Conservation (phyloP, 2,113 vertebrate genomes). For the Corynorhinus townsendii region DNA sequence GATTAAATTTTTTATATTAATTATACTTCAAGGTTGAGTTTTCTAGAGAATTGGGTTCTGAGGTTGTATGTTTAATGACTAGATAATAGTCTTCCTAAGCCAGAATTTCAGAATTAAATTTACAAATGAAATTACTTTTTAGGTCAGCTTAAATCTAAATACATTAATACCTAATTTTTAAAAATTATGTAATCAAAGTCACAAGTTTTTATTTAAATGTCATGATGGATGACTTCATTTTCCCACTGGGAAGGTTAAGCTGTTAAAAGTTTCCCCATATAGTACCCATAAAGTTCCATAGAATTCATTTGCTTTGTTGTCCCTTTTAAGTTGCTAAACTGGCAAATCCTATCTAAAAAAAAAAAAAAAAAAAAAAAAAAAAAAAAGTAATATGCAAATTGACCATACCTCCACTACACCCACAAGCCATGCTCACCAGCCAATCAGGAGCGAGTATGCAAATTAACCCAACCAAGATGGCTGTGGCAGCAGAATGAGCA, state of each 20-base stretch:
- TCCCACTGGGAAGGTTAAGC: neutral
- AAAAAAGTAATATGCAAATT: too few species aligned
- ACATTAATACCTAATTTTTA: neutral
- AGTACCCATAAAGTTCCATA: neutral
- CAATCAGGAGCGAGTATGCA: too few species aligned
- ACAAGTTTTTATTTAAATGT: constrained; percentile 22
- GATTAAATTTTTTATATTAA: neutral
- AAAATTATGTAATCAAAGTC: neutral
- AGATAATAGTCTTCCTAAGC: neutral
- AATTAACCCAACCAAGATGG: too few species aligned
- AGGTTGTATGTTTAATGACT: neutral
- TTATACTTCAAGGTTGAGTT: neutral
- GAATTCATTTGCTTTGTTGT: neutral
- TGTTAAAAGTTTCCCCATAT: neutral
- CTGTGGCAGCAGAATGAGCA: too few species aligned
- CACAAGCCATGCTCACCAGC: too few species aligned
- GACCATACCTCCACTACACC: too few species aligned
- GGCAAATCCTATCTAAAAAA: neutral
- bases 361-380: too few species aligned
- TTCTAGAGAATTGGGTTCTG: neutral
- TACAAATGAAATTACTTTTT: neutral
- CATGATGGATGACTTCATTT: neutral
- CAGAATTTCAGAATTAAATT: constrained; percentile 22
- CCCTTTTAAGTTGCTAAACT: neutral
- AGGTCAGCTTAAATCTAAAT: neutral